phyloP scores from a whole-genome alignment of 2,888 invertebrate species.

The Lasioglossum marginatum region DNA sequence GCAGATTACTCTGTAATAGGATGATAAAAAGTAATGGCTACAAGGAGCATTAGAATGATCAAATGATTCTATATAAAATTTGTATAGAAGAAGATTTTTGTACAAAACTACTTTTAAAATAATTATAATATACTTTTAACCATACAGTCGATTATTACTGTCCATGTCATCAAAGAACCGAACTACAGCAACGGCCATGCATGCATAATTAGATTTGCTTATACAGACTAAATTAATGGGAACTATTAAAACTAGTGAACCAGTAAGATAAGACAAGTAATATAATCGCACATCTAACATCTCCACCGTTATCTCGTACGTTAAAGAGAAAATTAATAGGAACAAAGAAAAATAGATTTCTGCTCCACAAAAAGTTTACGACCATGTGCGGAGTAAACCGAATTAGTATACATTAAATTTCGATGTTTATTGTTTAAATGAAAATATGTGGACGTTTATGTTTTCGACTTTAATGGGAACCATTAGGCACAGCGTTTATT shows the following conservation, averaged over 20 bases:
- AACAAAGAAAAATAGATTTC: not conserved
- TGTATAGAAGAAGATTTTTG: not conserved
- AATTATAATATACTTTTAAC: not conserved
- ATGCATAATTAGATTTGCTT: not conserved
- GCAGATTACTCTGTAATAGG: too few species aligned
- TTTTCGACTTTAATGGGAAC: not conserved
- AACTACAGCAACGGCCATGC: not conserved
- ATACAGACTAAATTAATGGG: not conserved
- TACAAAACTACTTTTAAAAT: not conserved
- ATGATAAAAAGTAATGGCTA: too few species aligned
- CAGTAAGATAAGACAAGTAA: not conserved
- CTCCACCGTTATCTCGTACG: not conserved
- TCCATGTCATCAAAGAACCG: not conserved
- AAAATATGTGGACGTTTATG: not conserved
- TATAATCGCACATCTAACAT: too few species aligned
- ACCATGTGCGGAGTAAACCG: not conserved
- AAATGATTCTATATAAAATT: too few species aligned
- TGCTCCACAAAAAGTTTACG: not conserved
- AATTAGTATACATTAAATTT: not conserved
- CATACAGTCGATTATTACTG: not conserved
- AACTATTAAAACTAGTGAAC: not conserved
- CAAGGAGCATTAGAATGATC: too few species aligned
- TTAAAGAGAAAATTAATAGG: not conserved
- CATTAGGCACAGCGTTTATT: not conserved
- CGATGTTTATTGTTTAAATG: not conserved